Evolutionary conservation across 2,797 vertebrate species (phyloP).

Genomic region (Anas acuta): DNA sequence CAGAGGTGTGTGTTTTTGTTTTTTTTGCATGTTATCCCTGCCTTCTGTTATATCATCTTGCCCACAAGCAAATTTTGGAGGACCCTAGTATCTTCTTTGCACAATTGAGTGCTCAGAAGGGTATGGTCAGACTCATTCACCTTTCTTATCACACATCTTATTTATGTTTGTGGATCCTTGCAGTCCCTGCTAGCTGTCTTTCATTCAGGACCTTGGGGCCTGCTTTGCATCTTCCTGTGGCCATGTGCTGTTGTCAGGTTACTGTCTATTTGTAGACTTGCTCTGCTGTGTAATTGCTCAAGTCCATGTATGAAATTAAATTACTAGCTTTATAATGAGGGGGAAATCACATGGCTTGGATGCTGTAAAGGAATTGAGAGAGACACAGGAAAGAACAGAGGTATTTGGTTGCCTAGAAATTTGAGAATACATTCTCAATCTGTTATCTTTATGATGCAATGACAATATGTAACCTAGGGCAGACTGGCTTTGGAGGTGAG

Average conservation of each 20-base stretch:
- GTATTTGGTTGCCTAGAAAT: not conserved
- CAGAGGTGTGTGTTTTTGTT: not conserved
- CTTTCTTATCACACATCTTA: not conserved
- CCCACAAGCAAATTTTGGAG: not conserved
- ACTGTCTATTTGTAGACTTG: not conserved
- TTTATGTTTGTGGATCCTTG: not conserved
- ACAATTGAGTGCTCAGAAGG: not conserved
- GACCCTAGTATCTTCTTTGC: not conserved
- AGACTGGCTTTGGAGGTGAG: not conserved
- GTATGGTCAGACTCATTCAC: not conserved
- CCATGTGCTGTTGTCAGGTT: not conserved
- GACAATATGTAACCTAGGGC: not conserved
- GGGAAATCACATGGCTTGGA: not conserved
- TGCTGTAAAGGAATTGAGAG: not conserved
- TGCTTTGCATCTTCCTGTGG: not conserved
- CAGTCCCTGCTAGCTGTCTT: not conserved
- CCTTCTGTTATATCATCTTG: not conserved
- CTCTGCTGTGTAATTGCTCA: not conserved
- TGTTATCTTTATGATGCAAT: not conserved
- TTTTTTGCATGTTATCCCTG: no score
- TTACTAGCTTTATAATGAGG: not conserved
- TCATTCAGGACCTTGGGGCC: not conserved
- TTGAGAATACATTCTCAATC: not conserved
- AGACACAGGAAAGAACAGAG: not conserved
- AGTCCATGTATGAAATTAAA: not conserved